Conservation (phyloP, 2,797 vertebrate genomes). For the Tokudaia muenninki region DNA sequence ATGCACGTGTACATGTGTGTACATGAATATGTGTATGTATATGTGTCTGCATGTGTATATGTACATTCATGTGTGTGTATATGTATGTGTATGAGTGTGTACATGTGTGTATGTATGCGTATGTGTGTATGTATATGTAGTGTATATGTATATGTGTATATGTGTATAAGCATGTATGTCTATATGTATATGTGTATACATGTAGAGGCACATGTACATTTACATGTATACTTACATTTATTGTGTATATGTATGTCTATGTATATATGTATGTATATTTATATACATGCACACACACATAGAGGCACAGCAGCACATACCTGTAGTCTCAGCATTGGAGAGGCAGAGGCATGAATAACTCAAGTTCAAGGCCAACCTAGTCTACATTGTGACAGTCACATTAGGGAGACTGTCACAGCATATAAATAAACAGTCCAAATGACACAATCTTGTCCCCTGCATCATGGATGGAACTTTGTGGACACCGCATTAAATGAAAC, state of each 20-base stretch:
- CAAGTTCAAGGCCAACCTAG: not conserved
- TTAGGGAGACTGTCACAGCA: not conserved
- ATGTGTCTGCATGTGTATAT: rapidly evolving
- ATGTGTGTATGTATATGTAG: no score
- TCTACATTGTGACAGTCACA: not conserved
- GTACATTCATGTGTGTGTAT: not conserved
- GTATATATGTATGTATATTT: no score
- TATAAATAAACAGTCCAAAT: not conserved
- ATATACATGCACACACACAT: not conserved
- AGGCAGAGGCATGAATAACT: not conserved
- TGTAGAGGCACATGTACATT: no score
- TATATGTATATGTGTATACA: no score
- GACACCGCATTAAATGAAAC: not conserved
- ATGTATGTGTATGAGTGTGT: not conserved
- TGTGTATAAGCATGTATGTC: no score
- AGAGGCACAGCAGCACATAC: no score
- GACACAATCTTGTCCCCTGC: not conserved
- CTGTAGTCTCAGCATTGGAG: not conserved
- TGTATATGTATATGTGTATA: no score
- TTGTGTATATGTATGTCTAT: no score
- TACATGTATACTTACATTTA: no score
- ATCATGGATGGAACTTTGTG: not conserved
- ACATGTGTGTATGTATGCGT: no score
- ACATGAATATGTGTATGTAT: not conserved
- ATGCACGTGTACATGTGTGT: no score